These are phyloP conservation scores for Folsomia manolachei DNA, from an alignment of 2,888 invertebrate species.

Conservation along the genomic window DNA sequence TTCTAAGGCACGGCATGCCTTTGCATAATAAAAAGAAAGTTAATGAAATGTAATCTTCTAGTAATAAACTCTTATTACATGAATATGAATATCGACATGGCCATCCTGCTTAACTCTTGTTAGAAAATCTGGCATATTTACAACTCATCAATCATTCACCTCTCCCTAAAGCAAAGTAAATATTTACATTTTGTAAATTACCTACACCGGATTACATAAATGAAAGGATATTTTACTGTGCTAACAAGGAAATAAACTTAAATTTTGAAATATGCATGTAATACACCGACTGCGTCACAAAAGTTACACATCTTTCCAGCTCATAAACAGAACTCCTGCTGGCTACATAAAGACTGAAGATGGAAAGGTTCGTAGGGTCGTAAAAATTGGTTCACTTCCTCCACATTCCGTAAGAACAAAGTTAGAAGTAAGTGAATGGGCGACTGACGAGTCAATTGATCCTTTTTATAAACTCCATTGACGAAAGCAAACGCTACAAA, in stretches of 20 bases:
- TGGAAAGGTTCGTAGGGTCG: too few relatives aligned
- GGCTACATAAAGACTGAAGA: too few relatives aligned
- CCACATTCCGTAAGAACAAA: too few relatives aligned
- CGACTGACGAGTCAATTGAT: neutral
- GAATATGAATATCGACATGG: neutral
- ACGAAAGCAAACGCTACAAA: too few relatives aligned
- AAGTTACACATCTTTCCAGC: neutral
- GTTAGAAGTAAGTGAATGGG: neutral
- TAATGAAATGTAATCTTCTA: neutral
- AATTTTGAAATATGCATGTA: slow-evolving; percentile 13
- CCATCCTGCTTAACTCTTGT: too few relatives aligned
- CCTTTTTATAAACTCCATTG: too few relatives aligned
- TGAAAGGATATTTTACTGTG: slow-evolving; percentile 2
- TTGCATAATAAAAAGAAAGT: neutral
- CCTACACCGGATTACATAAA: slow-evolving; percentile 3
- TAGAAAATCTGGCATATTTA: slow-evolving; percentile 10
- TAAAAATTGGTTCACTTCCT: too few relatives aligned
- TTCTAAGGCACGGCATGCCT: neutral
- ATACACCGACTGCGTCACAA: neutral
- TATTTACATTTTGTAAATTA: slow-evolving; percentile 19
- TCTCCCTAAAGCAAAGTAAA: slow-evolving; percentile 3
- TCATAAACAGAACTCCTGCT: neutral
- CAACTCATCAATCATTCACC: slow-evolving; percentile 15
- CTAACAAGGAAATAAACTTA: slow-evolving; percentile 10
- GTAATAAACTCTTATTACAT: neutral